Evolutionary conservation across 2,888 invertebrate genomes (phyloP).

Genomic region (Unio pictorum): DNA sequence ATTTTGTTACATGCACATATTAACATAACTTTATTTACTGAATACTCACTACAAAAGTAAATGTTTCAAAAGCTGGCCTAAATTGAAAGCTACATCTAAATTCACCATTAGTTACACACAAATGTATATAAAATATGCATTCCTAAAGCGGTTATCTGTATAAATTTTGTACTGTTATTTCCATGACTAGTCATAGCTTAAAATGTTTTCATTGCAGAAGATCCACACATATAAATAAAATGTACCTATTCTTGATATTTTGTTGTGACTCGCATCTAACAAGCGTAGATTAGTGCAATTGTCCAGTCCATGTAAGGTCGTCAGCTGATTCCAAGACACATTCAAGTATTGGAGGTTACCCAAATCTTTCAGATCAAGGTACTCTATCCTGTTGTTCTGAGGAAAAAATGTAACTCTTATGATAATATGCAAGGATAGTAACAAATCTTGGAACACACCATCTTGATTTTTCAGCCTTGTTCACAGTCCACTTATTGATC

Average conservation of each 20-base stretch:
- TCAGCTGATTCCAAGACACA: constrained; percentile 61
- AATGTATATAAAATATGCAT: not conserved
- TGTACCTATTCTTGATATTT: constrained; percentile 63
- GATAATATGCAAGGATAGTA: not conserved
- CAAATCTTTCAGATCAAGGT: constrained; percentile 59
- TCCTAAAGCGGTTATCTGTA: not conserved
- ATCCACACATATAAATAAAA: constrained; percentile 1
- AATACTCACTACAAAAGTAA: too few relatives aligned
- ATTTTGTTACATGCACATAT: too few relatives aligned
- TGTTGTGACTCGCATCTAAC: constrained; percentile 63
- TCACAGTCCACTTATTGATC: too few relatives aligned
- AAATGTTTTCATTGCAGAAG: not conserved
- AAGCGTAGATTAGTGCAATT: constrained; percentile 62
- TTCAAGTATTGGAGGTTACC: constrained; percentile 56
- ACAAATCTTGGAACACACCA: not conserved
- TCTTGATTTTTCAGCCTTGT: too few relatives aligned
- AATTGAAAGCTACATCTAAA: too few relatives aligned
- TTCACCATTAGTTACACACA: not conserved
- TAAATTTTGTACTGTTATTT: too few relatives aligned
- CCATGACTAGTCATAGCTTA: too few relatives aligned
- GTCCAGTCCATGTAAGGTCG: constrained; percentile 63
- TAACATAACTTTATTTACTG: too few relatives aligned
- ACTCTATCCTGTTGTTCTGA: constrained; percentile 60
- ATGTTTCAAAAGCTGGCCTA: too few relatives aligned
- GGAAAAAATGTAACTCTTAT: not conserved